These are phyloP conservation scores for pig (Sus scrofa) DNA, from an alignment of 2,113 vertebrate genomes.

Conservation along the genomic window T2T-Sscrofa CM000830.6:101350501-101351000, in stretches of 20 bases:
- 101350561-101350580: background rate
- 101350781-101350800: background rate
- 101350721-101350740: background rate
- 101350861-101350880: background rate
- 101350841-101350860: background rate
- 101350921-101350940: background rate
- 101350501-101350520: too few relatives aligned
- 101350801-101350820: background rate
- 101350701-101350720: background rate
- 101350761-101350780: background rate
- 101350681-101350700: background rate
- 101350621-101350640: background rate
- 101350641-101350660: background rate
- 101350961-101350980: background rate
- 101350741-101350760: background rate
- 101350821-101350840: background rate
- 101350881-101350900: background rate
- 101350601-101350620: background rate
- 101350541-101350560: background rate
- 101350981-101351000: background rate
- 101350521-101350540: background rate
- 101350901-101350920: background rate
- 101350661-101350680: background rate
- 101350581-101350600: background rate
- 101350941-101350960: slow-evolving; percentile 1